Base-by-base conservation (phyloP, 1,140 invertebrate species). In the Aricia agestis region DNA sequence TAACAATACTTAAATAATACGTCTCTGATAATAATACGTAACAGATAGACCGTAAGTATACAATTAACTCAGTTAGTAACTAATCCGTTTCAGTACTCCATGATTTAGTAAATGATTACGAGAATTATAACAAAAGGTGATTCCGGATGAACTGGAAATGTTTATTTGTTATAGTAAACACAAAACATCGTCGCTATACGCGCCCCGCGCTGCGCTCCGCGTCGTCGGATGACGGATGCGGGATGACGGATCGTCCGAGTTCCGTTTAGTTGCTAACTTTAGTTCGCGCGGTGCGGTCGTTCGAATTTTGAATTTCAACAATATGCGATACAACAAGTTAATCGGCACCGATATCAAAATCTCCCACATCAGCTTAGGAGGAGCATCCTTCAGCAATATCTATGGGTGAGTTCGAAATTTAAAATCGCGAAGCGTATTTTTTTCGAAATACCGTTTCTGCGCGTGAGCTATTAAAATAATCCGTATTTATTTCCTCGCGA, bases 321-420 rank as follows among this genome's bases (percentile, higher is more conserved):
- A 36, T 4, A 90, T 90, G 88, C 81, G 82, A 74, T 95, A 94
- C 82, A 91, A 92, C 31, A 68, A 78, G 10, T 85, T 95, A 42
- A 94, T 94, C 9, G 81, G 79, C 15, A 94, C 94, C 2, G 93
- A 87, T 1, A 70, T 95, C n/a, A 83, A 85, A 52, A 91, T 95
- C 1, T 94, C 94, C 0, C 87, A 92, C 68, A 68, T 95, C 15
- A 92, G 93, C 0, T 74, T 94, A 6, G 94, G 94, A 36, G 92
- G 93, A 3, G 93, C 92, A 15, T 88, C 92, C 31, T 93, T 94
- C 69, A 92, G 85, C 73, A 82, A 90, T 72, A 89, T 93, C 63
- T 94, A 94, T 82, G 93, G 93, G 93, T 94, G 92, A 82, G 83
- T 83, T 15, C 71, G 41, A 57, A 19, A 52, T 36, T 36, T 36